These are phyloP conservation scores for Mormyrus proboscirostris DNA, from an alignment of 2,797 vertebrate species.

Conservation along the genomic window DNA sequence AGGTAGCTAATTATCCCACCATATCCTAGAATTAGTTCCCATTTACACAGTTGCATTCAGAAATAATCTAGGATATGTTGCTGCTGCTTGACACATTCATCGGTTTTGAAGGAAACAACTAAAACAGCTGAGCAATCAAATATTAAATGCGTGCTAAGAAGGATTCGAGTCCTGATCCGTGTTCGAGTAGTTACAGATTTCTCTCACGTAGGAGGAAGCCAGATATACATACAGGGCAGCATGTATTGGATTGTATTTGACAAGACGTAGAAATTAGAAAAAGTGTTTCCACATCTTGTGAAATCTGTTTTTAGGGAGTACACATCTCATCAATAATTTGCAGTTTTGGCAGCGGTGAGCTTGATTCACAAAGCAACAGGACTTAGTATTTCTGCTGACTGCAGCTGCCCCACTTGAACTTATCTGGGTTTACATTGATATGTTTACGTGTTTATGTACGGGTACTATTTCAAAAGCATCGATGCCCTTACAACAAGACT, in stretches of 20 bases:
- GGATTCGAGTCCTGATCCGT: neutral
- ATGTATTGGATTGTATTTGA: constrained; percentile 11
- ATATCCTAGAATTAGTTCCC: neutral
- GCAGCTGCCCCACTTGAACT: constrained; percentile 16
- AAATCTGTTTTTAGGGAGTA: neutral
- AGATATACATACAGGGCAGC: constrained; percentile 31
- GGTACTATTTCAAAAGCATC: constrained; percentile 31
- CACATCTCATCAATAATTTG: neutral
- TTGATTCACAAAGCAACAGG: neutral
- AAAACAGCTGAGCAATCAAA: neutral
- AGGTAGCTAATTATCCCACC: neutral
- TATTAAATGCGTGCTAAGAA: neutral
- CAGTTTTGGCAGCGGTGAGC: neutral
- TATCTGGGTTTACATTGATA: constrained; percentile 49
- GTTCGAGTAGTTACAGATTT: neutral
- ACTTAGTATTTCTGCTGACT: constrained; percentile 24
- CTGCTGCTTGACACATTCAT: neutral
- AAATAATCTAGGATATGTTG: neutral
- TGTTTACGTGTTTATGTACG: neutral
- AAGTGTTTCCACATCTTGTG: neutral
- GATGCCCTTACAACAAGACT: constrained; percentile 13
- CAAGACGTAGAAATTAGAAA: neutral
- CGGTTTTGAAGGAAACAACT: neutral
- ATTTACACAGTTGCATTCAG: neutral
- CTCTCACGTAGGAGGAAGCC: neutral